Base-by-base conservation (phyloP, 1,140 invertebrate species). In the Batillaria attramentaria region DNA sequence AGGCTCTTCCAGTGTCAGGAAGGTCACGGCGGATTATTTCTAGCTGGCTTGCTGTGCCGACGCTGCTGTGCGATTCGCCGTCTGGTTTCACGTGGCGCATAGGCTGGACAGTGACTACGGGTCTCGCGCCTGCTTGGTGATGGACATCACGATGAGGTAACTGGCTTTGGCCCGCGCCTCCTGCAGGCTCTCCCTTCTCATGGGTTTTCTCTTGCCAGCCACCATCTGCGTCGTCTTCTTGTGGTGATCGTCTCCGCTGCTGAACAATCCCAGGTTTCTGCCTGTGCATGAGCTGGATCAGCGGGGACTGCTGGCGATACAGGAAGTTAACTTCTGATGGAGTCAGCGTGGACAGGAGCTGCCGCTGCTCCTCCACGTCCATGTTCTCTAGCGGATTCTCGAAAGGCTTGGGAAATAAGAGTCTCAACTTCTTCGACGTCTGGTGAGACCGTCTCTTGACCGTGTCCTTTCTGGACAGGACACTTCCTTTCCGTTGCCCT, bases 361-460 rank as follows among this genome's bases (percentile, higher is more conserved):
- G 39, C 41, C 68, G 42, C 28, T 70, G 13, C 24, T 46, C 20
- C 20, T 70, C 41, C 24, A 46, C 68, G 42, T 42, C 42, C 13
- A 31, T 31, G 57, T 41, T 35, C 6, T 39, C 2, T 20, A 20
- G n/a, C 33, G 31, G 0, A 39, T 72, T 54, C 24, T 72, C 65
- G 68, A 77, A 18, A 50, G 80, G 42, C 42, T 79, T 70, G 78
- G 75, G 31, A 78, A 76, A 65, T 75, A 83, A 10, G 60, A 79
- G 43, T 39, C 73, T 37, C 37, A 75, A 57, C 39, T 65, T 60
- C 3, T 33, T 57, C 4, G 73, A 75, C 33, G 73, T 75, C 43
- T 75, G 73, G 54, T 75, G 73, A n/a, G 73, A 62, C 10, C n/a
- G 37, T n/a, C 42, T 43, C 42, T 28, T 42, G 57, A 4, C n/a